A percentile compares a stretch with the other conserved stretches of the same genome.
Conservation (phyloP, 2,888 invertebrate genomes). For the Peribatodes rhomboidaria region DNA sequence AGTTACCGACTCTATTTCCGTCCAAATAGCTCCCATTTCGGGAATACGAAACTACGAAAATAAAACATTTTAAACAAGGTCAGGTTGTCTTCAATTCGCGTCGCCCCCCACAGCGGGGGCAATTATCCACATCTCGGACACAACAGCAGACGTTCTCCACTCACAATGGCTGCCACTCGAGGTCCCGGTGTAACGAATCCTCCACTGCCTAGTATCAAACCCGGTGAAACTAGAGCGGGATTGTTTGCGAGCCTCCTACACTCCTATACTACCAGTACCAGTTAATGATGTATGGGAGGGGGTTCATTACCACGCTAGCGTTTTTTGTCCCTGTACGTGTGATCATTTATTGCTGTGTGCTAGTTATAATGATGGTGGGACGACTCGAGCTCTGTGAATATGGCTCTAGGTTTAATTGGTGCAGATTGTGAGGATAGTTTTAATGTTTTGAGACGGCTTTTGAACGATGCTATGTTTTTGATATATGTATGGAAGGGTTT, state of each 20-base stretch:
- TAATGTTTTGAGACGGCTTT: slow-evolving; percentile 30
- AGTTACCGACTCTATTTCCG: slow-evolving; percentile 2
- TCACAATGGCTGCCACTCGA: slow-evolving; percentile 83
- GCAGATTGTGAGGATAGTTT: slow-evolving; percentile 39
- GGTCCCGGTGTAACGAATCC: slow-evolving; percentile 83
- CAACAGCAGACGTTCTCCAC: slow-evolving; percentile 82
- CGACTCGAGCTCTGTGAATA: slow-evolving; percentile 33
- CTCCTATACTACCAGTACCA: slow-evolving; percentile 57
- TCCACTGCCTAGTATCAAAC: slow-evolving; percentile 78
- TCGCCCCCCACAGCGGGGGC: slow-evolving; percentile 66
- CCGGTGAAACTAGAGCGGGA: slow-evolving; percentile 80
- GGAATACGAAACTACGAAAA: slow-evolving; percentile 35
- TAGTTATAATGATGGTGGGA: slow-evolving; percentile 47
- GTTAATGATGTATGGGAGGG: slow-evolving; percentile 81
- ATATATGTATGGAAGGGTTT: background rate
- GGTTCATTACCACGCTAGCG: slow-evolving; percentile 74
- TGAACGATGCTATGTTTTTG: slow-evolving; percentile 39
- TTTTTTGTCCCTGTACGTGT: slow-evolving; percentile 59
- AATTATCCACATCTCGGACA: slow-evolving; percentile 85
- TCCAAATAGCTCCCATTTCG: slow-evolving; percentile 11
- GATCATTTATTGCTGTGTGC: slow-evolving; percentile 48
- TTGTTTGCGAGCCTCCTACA: slow-evolving; percentile 74
- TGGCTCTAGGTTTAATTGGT: slow-evolving; percentile 46
- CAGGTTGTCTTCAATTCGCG: slow-evolving; percentile 43
- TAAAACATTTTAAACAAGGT: slow-evolving; percentile 46